Base-by-base conservation (phyloP, 2,113 vertebrate genomes). In the Otocyon megalotis region DNA sequence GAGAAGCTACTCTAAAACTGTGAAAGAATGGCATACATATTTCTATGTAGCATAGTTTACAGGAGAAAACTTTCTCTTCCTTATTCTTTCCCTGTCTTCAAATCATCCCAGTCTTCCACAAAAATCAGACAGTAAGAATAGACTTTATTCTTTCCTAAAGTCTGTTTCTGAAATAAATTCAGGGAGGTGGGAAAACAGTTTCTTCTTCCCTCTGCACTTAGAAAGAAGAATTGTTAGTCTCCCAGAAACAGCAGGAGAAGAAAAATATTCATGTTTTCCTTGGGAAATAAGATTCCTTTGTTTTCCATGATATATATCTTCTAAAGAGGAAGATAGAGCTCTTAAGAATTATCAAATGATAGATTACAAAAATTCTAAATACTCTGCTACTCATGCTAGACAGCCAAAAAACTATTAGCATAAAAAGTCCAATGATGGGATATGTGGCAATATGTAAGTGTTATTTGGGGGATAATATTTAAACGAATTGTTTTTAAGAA, bases 141-240 rank as follows among this genome's bases (percentile, higher is more conserved):
- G 43, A 72, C 6, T 88, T 72, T 37, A 67, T 50, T 54, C n/a
- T 89, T 92, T 35, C 50, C 35, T 65, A 69, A 13, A 53, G 2
- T 3, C 3, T 86, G 22, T 91, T 91, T 95, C 72, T 83, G 54
- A 83, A 82, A 96, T 71, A 85, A 90, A 92, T 50, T 80, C 20
- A 69, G 53, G 15, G 19, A 86, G 32, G 37, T 12, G 17, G 19
- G 1, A 81, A 83, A 88, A 26, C 20, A 86, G 17, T 54, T 81
- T 88, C 19, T 63, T 87, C 22, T 86, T 43, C 1, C 4, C 2
- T 88, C 30, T 91, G 7, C 2, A 58, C 11, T 85, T 30, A 32
- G 37, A 62, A 84, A 95, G 2, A 53, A 91, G n/a, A 92, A 79
- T 9, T 69, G 50, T 63, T 22, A 82, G 28, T 8, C 19, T 87